Percentiles rank a stretch among this genome's conserved stretches.
phyloP scores from a whole-genome alignment of 2,113 vertebrate species.

The Barnardius zonarius region DNA sequence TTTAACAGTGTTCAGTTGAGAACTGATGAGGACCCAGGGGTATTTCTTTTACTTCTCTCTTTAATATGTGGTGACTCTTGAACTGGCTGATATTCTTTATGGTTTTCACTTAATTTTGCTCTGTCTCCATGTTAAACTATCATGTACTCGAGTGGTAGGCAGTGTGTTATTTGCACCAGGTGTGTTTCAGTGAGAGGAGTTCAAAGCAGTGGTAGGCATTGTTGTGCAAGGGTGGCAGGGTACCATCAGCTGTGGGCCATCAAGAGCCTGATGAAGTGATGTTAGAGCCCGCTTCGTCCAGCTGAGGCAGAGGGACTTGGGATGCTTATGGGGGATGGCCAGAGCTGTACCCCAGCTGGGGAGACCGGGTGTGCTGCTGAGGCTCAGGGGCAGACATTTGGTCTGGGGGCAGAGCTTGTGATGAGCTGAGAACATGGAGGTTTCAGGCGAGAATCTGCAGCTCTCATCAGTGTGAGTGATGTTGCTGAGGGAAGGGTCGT shows the following conservation, averaged over 20 bases:
- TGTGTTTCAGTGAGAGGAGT: not conserved
- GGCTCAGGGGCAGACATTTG: not conserved
- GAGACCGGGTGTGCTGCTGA: not conserved
- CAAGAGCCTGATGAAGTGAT: accelerated
- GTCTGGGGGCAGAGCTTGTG: not conserved
- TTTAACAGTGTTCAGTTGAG: not conserved
- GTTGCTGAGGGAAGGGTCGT: not conserved
- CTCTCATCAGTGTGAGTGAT: not conserved
- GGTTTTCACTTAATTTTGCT: not conserved
- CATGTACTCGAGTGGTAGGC: accelerated
- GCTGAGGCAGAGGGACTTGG: accelerated
- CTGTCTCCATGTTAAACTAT: not conserved
- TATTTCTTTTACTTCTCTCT: not conserved
- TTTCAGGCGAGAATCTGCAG: not conserved
- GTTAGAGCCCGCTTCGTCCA: not conserved
- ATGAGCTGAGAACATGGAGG: not conserved
- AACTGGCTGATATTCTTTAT: not conserved
- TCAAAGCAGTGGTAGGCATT: not conserved
- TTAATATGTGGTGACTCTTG: not conserved
- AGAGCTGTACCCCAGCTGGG: too few relatives aligned
- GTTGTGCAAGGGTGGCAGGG: not conserved
- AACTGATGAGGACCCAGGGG: accelerated
- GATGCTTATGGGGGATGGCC: too few relatives aligned
- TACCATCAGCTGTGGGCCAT: not conserved
- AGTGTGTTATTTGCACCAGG: accelerated